Conservation (phyloP, 2,888 invertebrate species). For the Andrena bucephala region DNA sequence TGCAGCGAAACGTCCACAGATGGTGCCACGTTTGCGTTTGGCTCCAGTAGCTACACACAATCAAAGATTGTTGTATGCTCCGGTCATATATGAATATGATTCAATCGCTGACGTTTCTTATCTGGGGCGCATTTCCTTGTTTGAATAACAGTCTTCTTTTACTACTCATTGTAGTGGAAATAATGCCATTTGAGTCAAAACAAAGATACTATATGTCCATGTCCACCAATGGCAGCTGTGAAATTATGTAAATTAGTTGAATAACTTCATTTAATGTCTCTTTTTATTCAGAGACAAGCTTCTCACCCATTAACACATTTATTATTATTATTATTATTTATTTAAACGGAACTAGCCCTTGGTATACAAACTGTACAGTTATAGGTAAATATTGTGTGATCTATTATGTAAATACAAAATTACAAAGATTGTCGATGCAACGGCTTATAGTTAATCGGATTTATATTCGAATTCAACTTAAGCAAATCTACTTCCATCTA, state of each 20-base stretch:
- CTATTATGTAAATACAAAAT: no score
- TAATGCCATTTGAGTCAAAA: slow-evolving; percentile 5
- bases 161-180: slow-evolving; percentile 22
- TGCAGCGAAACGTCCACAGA: not conserved
- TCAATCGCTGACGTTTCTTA: not conserved
- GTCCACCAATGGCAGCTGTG: not conserved
- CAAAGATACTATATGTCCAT: not conserved
- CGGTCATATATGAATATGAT: not conserved
- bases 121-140: not conserved
- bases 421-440: no score
- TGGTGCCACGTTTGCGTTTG: not conserved
- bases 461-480: no score
- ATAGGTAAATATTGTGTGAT: no score
- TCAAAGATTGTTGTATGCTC: not conserved
- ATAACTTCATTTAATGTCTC: no score
- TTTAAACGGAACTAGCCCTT: no score
- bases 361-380: no score
- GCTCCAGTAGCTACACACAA: not conserved
- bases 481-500: no score
- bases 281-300: no score
- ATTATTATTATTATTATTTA: no score
- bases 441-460: no score
- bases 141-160: slow-evolving; percentile 14
- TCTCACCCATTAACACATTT: no score
- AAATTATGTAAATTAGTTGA: not conserved